Evolutionary conservation across 2,888 invertebrate genomes (phyloP), one percentile per base, ranked within the genome.

Genomic region (Drosophila flavopinicola): DNA sequence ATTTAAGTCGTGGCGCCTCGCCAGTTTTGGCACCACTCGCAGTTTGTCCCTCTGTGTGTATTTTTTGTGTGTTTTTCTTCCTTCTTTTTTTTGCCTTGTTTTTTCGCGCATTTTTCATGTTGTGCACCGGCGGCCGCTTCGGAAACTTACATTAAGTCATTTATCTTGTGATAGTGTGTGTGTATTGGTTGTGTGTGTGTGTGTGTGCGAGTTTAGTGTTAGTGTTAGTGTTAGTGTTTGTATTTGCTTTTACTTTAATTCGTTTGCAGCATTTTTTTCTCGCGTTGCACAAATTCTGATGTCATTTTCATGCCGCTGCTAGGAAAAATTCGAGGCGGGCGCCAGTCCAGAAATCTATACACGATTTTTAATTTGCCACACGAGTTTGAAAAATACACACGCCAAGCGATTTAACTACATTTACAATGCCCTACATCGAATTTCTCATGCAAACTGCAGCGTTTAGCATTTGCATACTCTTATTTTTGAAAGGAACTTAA

Each of bases 121-220:
- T 82, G 69, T 75, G 67, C 75, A 75, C 64, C 71, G 70, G 57
- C 60, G 51, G 54, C 35, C 48, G 48, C 60, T 57, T 38, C 74
- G 41, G 56, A 58, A 80, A 74, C 71, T 87, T 85, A 78, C 75
- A 82, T 71, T 82, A 85, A 87, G 80, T 85, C 82, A 85, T 80
- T 85, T 82, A 85, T 80, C 87, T 85, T 80, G n/a, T n/a, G 67
- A 64, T 78, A 64, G 70, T 75, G 42, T 37, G 7, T 42, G 30
- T 44, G 23, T 17, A 13, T 52, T 75, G 42, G 33, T 7, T 42
- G 30, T 44, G 23, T 17, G 17, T 52, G 24, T 23, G 7, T 17
- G 6, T 27, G 24, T 53, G 20, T 23, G 20, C 4, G 20, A 20
- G 20, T 2, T 20, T n/a, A 52, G 42, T 39, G 5, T 53, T 53